Percentiles rank a stretch among this genome's conserved stretches.
Conservation (phyloP, 2,113 vertebrate species). For the Microcebus ravelobensis region DNA sequence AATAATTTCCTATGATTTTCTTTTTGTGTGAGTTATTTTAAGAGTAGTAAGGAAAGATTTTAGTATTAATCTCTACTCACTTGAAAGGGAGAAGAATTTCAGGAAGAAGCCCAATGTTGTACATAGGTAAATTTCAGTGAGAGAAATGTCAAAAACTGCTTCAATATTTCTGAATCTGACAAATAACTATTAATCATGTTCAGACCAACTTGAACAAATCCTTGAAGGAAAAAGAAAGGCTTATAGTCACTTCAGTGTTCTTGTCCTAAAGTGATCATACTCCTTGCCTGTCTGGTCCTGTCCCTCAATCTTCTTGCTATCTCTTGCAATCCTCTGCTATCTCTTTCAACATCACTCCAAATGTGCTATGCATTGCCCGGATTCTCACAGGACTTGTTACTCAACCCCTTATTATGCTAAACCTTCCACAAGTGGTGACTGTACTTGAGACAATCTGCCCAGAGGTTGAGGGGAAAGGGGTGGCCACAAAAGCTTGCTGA, state of each 20-base stretch:
- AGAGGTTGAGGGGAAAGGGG: not conserved
- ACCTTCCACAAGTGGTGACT: not conserved
- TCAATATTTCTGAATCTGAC: constrained; percentile 31
- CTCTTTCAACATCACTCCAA: not conserved
- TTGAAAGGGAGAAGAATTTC: not conserved
- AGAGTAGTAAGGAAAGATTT: not conserved
- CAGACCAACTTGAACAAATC: not conserved
- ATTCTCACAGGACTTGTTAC: not conserved
- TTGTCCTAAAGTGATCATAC: too few species aligned
- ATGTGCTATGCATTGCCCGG: not conserved
- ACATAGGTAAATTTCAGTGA: constrained; percentile 7
- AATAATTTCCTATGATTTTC: not conserved
- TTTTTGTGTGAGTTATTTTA: not conserved
- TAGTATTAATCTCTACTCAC: not conserved
- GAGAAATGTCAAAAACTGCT: not conserved
- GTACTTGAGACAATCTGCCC: not conserved
- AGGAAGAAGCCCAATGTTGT: not conserved
- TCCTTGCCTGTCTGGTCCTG: not conserved
- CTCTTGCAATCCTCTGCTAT: too few species aligned
- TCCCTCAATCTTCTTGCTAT: not conserved
- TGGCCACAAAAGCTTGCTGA: not conserved
- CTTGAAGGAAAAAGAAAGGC: not conserved
- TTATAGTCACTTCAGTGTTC: not conserved
- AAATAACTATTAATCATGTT: not conserved
- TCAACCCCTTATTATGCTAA: not conserved